A percentile compares a stretch with the other conserved stretches of the same genome.
Conservation (phyloP, 1,140 invertebrate genomes). For the Lineus longissimus region DNA sequence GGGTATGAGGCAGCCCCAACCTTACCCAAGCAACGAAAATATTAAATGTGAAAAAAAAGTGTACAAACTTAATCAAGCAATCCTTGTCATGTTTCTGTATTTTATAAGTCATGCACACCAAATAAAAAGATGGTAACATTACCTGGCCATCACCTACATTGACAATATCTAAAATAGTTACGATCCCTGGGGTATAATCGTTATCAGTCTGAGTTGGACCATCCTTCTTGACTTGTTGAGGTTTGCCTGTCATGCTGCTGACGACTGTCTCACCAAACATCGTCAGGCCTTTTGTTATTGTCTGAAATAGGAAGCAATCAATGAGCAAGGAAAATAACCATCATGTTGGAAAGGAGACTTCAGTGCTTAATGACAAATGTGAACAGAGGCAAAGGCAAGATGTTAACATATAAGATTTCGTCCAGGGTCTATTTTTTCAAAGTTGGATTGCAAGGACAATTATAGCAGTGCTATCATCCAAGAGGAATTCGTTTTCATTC, state of each 20-base stretch:
- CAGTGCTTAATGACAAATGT: neutral
- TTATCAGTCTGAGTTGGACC: constrained; percentile 35
- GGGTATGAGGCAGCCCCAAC: too few species aligned
- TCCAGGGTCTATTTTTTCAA: too few species aligned
- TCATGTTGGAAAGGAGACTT: neutral
- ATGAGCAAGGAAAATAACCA: too few species aligned
- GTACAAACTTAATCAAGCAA: too few species aligned
- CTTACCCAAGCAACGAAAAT: too few species aligned
- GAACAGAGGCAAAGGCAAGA: too few species aligned
- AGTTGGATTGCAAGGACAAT: too few species aligned
- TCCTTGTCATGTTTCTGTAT: too few species aligned
- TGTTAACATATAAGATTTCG: constrained; percentile 1
- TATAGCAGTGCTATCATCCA: too few species aligned
- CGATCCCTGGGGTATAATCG: constrained; percentile 67
- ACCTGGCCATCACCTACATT: constrained; percentile 35
- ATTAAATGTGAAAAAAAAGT: too few species aligned
- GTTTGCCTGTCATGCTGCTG: constrained; percentile 74
- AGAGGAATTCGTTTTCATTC: too few species aligned
- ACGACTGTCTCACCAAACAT: constrained; percentile 92
- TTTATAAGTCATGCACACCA: too few species aligned
- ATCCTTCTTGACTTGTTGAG: constrained; percentile 33
- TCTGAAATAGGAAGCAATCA: constrained; percentile 33
- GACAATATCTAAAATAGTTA: constrained; percentile 83
- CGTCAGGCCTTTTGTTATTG: constrained; percentile 56
- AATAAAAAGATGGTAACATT: constrained; percentile 10